Conservation (phyloP, 2,888 invertebrate genomes). For the Alviniconcha strummeri region DNA sequence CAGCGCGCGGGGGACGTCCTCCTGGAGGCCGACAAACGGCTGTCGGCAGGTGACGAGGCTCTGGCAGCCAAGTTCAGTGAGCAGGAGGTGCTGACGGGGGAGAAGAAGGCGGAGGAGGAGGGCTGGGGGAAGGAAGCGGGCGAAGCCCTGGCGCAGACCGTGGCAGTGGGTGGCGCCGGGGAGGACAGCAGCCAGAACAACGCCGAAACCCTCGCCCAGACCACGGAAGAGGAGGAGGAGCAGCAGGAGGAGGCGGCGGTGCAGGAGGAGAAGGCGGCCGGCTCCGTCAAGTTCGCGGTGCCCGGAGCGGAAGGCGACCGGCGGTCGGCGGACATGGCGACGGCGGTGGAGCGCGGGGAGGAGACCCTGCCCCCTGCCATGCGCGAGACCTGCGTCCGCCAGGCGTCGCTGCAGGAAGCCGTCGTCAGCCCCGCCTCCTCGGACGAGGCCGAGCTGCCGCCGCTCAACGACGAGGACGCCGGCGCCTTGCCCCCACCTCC, state of each 20-base stretch:
- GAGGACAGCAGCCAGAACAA: slow-evolving; percentile 1
- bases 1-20: not conserved
- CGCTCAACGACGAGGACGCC: not conserved
- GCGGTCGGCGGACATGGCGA: slow-evolving; percentile 20
- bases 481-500: not conserved
- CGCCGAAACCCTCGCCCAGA: not conserved
- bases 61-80: not conserved
- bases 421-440: not conserved
- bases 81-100: slow-evolving; percentile 8
- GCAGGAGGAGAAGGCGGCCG: slow-evolving; percentile 35
- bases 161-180: not conserved
- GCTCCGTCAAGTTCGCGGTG: slow-evolving; percentile 15
- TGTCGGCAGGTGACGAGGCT: not conserved
- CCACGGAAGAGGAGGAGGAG: not conserved
- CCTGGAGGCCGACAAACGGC: not conserved
- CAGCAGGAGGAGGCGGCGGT: not conserved
- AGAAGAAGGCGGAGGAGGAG: too few species aligned
- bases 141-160: not conserved
- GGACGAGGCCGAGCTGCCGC: not conserved
- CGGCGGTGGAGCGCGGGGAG: slow-evolving; percentile 37
- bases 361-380: slow-evolving; percentile 34
- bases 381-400: slow-evolving; percentile 37
- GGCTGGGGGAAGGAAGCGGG: not conserved
- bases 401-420: slow-evolving; percentile 28
- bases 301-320: slow-evolving; percentile 3